Conservation (phyloP, 1,140 invertebrate species). For the Ditylenchus dipsaci region DNA sequence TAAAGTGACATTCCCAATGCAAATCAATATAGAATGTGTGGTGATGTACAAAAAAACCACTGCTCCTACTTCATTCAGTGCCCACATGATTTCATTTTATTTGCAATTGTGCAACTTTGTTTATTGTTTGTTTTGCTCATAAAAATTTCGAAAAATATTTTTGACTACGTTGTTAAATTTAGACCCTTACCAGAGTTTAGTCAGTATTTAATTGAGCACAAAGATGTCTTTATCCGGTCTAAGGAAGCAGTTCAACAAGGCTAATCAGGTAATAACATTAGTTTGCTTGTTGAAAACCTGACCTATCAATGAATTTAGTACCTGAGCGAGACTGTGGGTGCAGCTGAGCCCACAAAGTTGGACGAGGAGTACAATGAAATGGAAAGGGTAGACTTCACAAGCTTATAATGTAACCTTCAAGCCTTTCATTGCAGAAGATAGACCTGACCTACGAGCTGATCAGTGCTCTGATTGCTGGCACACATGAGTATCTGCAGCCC, state of each 20-base stretch:
- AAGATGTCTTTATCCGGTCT: constrained; percentile 54
- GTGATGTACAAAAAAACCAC: too few species aligned
- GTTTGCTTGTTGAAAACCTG: not conserved
- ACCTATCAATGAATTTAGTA: constrained; percentile 70
- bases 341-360: constrained; percentile 96
- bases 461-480: constrained; percentile 60
- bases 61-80: too few species aligned
- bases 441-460: constrained; percentile 55
- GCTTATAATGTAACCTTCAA: constrained; percentile 2
- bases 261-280: constrained; percentile 45
- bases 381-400: constrained; percentile 77
- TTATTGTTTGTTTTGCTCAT: too few species aligned
- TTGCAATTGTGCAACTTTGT: too few species aligned
- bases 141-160: not conserved
- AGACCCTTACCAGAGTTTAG: too few species aligned
- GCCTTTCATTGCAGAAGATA: constrained; percentile 39
- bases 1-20: too few species aligned
- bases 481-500: constrained; percentile 96
- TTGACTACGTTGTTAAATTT: not conserved
- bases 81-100: too few species aligned
- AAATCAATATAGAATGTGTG: too few species aligned
- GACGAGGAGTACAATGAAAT: constrained; percentile 97
- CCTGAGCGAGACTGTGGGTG: constrained; percentile 99
- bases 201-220: too few species aligned
- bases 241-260: constrained; percentile 57